phyloP scores from a whole-genome alignment of 23 tunicate genomes.

The Halocynthia aurantium region DNA sequence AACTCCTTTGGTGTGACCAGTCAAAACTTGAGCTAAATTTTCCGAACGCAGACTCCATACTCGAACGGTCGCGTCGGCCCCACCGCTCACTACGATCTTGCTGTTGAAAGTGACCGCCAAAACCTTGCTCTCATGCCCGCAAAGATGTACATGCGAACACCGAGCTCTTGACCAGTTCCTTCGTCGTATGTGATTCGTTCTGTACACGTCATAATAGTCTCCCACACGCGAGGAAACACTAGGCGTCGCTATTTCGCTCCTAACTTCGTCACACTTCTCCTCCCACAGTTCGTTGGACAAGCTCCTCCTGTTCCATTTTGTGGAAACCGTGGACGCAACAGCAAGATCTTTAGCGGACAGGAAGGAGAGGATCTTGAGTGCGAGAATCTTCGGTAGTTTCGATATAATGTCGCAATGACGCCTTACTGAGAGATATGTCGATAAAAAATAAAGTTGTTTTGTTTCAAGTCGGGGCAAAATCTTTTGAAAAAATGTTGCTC shows the following conservation, averaged over 20 bases:
- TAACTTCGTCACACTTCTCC: slow-evolving; percentile 51
- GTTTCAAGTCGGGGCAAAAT: slow-evolving; percentile 62
- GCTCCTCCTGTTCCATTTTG: slow-evolving; percentile 46
- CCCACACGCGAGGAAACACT: slow-evolving; percentile 4
- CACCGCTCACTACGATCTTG: slow-evolving; percentile 63
- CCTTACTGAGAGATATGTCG: slow-evolving; percentile 47
- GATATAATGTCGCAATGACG: slow-evolving; percentile 59
- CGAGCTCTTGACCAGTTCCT: slow-evolving; percentile 64
- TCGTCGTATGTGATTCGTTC: slow-evolving; percentile 43
- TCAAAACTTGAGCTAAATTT: slow-evolving; percentile 32
- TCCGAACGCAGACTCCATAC: slow-evolving; percentile 49
- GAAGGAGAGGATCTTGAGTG: slow-evolving; percentile 42
- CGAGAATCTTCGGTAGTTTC: slow-evolving; percentile 38
- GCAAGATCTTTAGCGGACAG: slow-evolving; percentile 59
- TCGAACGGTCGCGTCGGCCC: slow-evolving; percentile 68
- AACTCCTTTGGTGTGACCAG: slow-evolving; percentile 81
- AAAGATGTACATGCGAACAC: slow-evolving; percentile 19
- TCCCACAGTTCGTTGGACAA: slow-evolving; percentile 49
- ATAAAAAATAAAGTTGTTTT: slow-evolving; percentile 67
- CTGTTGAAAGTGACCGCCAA: slow-evolving; percentile 43
- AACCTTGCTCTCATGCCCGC: slow-evolving; percentile 62
- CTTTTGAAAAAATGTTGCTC: slow-evolving; percentile 58
- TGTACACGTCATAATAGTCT: slow-evolving; percentile 25
- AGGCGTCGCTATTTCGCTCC: slow-evolving; percentile 32
- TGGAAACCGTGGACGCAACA: slow-evolving; percentile 67